These are phyloP conservation scores for Philopotamus ludificatus DNA, from an alignment of 1,140 invertebrate species.

Conservation along the genomic window DNA sequence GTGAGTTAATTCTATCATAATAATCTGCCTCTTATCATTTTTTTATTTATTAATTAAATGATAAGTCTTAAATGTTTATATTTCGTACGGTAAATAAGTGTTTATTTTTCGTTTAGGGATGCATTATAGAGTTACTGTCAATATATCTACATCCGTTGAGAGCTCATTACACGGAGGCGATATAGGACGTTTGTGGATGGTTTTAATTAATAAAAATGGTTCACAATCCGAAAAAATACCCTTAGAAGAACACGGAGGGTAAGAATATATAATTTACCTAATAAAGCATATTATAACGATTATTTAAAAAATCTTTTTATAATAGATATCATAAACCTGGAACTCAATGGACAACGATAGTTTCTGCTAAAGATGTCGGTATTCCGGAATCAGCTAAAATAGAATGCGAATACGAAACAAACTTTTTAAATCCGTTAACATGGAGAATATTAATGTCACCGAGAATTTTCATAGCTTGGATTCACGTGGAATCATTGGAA, in stretches of 20 bases:
- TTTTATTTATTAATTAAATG: slow-evolving; percentile 6
- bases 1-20: slow-evolving; percentile 58
- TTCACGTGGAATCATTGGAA: slow-evolving; percentile 72
- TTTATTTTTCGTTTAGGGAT: slow-evolving; percentile 58
- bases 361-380: slow-evolving; percentile 66
- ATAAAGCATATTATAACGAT: too few relatives aligned
- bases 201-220: slow-evolving; percentile 62
- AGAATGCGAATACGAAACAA: slow-evolving; percentile 75
- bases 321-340: slow-evolving; percentile 64
- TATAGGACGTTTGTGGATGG: slow-evolving; percentile 69
- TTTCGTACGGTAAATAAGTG: not conserved
- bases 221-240: slow-evolving; percentile 61
- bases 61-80: not conserved
- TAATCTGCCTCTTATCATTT: not conserved
- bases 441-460: slow-evolving; percentile 75
- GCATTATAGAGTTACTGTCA: slow-evolving; percentile 73
- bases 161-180: slow-evolving; percentile 75
- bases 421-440: slow-evolving; percentile 76
- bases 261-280: slow-evolving; percentile 8
- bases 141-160: slow-evolving; percentile 69
- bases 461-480: slow-evolving; percentile 66
- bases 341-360: slow-evolving; percentile 64
- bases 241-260: slow-evolving; percentile 56
- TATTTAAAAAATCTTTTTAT: slow-evolving; percentile 19
- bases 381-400: slow-evolving; percentile 65